Evolutionary conservation across 2,113 vertebrate species (phyloP).

Genomic region (Peromyscus leucopus): DNA sequence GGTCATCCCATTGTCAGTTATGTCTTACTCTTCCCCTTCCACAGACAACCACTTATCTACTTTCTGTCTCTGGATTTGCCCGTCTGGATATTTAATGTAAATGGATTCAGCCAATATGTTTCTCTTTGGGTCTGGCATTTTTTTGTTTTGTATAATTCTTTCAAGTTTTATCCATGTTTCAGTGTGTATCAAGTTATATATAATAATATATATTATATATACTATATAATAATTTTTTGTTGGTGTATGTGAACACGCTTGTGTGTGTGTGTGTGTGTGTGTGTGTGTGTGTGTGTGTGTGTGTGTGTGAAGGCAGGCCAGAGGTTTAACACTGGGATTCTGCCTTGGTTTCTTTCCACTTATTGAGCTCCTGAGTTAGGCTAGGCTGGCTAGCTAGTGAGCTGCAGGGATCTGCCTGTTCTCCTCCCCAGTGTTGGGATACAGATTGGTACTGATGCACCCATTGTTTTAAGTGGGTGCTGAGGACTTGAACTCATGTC

Average conservation of each 20-base stretch:
- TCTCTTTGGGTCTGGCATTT: constrained; percentile 1
- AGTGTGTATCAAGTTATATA: background rate
- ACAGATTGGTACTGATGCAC: background rate
- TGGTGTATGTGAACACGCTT: background rate
- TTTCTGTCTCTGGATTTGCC: background rate
- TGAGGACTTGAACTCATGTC: background rate
- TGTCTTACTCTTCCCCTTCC: background rate
- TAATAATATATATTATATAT: background rate
- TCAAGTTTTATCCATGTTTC: background rate
- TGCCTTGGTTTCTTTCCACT: background rate
- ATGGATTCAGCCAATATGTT: background rate
- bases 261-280: background rate
- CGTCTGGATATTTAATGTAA: background rate
- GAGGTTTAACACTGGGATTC: background rate
- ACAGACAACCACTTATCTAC: background rate
- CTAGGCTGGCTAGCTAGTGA: background rate
- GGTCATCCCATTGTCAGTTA: background rate
- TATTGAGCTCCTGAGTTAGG: background rate
- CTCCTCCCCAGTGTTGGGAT: background rate
- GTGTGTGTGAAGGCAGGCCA: background rate
- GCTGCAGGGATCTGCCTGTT: background rate
- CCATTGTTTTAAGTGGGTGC: background rate
- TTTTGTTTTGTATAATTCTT: constrained; percentile 44
- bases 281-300: background rate
- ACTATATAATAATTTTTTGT: background rate